These are phyloP conservation scores for Okamejei kenojei DNA, from an alignment of 2,797 vertebrate species.

Conservation along the genomic window DNA sequence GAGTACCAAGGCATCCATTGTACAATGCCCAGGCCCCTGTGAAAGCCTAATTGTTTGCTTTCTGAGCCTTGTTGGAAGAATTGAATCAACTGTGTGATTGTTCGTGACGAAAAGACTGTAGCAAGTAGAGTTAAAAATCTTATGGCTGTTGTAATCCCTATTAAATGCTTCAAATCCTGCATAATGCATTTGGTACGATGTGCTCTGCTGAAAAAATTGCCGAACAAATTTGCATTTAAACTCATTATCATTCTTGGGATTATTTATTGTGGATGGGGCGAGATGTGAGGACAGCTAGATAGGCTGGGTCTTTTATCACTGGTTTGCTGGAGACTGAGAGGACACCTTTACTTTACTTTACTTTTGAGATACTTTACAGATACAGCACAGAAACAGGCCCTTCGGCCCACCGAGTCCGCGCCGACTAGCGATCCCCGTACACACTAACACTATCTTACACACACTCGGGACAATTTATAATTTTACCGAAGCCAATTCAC, in stretches of 20 bases:
- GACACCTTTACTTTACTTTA: too few relatives aligned
- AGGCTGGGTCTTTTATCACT: too few relatives aligned
- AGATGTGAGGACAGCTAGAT: too few relatives aligned
- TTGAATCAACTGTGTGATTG: constrained; percentile 32
- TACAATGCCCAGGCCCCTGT: background rate
- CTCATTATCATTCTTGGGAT: background rate
- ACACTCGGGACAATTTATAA: too few relatives aligned
- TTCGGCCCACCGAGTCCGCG: too few relatives aligned
- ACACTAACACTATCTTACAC: too few relatives aligned
- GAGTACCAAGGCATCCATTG: constrained; percentile 22
- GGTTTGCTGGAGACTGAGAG: too few relatives aligned
- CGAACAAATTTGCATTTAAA: background rate
- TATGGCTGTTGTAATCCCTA: background rate
- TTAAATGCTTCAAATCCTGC: background rate
- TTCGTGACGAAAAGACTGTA: background rate
- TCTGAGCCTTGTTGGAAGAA: constrained; percentile 13
- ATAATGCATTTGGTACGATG: background rate
- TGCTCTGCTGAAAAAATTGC: too few relatives aligned
- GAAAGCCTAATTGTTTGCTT: constrained; percentile 11
- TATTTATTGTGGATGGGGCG: background rate
- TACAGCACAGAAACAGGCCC: too few relatives aligned
- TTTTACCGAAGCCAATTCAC: too few relatives aligned
- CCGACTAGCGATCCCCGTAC: too few relatives aligned
- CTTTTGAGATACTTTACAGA: too few relatives aligned
- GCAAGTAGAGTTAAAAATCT: background rate